Percentiles rank a stretch among this genome's conserved stretches.
phyloP scores from a whole-genome alignment of 2,113 vertebrate species.

The Beaufortia kweichowensis region DNA sequence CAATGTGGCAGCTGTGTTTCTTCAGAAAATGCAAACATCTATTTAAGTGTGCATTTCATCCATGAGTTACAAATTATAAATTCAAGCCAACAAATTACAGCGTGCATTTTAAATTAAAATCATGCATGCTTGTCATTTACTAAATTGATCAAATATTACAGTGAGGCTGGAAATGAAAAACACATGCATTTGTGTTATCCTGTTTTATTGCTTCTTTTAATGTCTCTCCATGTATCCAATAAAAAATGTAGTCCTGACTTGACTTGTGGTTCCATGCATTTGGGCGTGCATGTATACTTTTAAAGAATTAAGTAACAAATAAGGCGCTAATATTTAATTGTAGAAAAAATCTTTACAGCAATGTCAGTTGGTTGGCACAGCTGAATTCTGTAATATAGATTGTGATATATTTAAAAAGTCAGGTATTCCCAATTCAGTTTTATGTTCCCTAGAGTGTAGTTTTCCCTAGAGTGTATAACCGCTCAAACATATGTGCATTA shows the following conservation, averaged over 20 bases:
- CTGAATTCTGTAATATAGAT: neutral
- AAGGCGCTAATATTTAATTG: neutral
- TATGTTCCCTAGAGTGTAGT: conserved; percentile 2
- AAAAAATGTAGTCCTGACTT: conserved; percentile 24
- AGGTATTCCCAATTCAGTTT: conserved; percentile 16
- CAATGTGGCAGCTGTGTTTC: no score
- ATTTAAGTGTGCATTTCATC: no score
- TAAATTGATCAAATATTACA: neutral
- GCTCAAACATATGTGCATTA: conserved; percentile 19
- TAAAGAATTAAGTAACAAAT: neutral
- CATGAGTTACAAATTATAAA: neutral
- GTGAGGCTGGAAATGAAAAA: neutral
- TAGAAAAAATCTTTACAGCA: neutral
- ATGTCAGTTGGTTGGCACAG: neutral
- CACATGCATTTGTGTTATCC: neutral
- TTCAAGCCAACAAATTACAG: neutral
- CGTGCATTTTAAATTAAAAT: neutral
- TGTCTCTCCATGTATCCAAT: neutral
- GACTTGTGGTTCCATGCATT: neutral
- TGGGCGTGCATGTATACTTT: neutral
- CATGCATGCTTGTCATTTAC: neutral
- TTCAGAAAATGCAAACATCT: no score
- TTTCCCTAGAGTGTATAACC: neutral
- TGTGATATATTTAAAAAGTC: neutral
- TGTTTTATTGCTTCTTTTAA: conserved; percentile 9